Percentiles rank a stretch among this genome's conserved stretches.
phyloP scores from a whole-genome alignment of 2,888 invertebrate species.

The Hanleya hanleyi region DNA sequence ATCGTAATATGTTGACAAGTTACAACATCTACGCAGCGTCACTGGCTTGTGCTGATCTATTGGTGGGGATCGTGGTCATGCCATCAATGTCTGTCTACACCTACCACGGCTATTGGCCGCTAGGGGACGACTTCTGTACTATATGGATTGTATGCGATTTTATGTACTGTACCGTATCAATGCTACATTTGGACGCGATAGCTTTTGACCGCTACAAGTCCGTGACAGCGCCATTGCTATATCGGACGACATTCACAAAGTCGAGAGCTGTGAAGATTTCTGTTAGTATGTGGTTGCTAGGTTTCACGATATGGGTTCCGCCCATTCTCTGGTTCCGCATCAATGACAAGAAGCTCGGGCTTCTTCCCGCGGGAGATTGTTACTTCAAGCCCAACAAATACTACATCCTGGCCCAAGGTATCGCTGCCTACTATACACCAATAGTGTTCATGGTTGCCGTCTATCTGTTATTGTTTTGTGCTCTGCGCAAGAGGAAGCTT shows the following conservation, averaged over 20 bases:
- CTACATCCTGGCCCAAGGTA: slow-evolving; percentile 11
- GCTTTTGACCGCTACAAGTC: slow-evolving; percentile 30
- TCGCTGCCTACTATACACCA: slow-evolving; percentile 18
- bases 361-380: slow-evolving; percentile 7
- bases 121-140: slow-evolving; percentile 27
- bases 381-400: slow-evolving; percentile 16
- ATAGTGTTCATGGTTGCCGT: slow-evolving; percentile 23
- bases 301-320: slow-evolving; percentile 24
- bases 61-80: slow-evolving; percentile 34
- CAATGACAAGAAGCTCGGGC: not conserved
- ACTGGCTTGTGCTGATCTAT: slow-evolving; percentile 27
- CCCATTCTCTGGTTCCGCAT: slow-evolving; percentile 18
- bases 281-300: slow-evolving; percentile 16
- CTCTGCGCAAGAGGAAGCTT: slow-evolving; percentile 14
- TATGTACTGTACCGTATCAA: slow-evolving; percentile 29
- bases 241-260: slow-evolving; percentile 5
- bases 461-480: slow-evolving; percentile 16
- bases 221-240: slow-evolving; percentile 20
- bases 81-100: slow-evolving; percentile 26
- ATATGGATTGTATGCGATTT: slow-evolving; percentile 30
- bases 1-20: not conserved
- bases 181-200: slow-evolving; percentile 25
- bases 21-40: slow-evolving; percentile 29
- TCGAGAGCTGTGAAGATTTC: not conserved
- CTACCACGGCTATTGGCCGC: slow-evolving; percentile 30